Percentiles rank a stretch among this genome's conserved stretches.
Conservation (phyloP, 2,888 invertebrate species). For the Drosophila atripex region DNA sequence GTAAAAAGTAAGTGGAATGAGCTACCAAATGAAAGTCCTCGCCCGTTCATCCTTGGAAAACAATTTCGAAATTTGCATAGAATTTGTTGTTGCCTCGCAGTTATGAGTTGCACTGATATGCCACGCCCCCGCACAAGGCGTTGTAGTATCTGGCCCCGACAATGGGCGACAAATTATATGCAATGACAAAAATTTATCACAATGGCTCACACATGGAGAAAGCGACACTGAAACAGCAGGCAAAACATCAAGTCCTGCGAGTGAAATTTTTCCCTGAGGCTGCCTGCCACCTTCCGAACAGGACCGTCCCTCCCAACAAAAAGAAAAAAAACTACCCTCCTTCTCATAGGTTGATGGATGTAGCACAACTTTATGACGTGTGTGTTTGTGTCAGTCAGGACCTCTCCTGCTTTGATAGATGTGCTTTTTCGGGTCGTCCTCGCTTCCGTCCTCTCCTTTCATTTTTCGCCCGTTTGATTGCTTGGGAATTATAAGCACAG, state of each 20-base stretch:
- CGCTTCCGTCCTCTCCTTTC: not conserved
- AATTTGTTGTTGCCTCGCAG: conserved; percentile 21
- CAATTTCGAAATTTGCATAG: conserved; percentile 42
- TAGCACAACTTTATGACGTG: conserved; percentile 66
- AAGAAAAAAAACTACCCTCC: conserved; percentile 3
- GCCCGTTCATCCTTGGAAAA: conserved; percentile 17
- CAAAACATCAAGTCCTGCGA: conserved; percentile 61
- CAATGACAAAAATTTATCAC: conserved; percentile 58
- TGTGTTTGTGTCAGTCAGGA: conserved; percentile 30
- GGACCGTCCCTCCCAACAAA: not conserved
- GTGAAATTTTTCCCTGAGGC: conserved; percentile 57
- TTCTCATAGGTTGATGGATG: conserved; percentile 58
- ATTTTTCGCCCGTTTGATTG: conserved; percentile 10
- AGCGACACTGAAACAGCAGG: conserved; percentile 48
- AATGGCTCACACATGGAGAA: conserved; percentile 17
- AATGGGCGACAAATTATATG: conserved; percentile 76
- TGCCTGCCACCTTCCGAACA: conserved; percentile 4
- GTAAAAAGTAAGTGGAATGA: conserved; percentile 53
- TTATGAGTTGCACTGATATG: conserved; percentile 42
- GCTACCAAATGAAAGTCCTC: conserved; percentile 37
- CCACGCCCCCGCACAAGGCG: conserved; percentile 6
- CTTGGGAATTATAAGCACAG: conserved; percentile 34
- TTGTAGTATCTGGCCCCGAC: conserved; percentile 30
- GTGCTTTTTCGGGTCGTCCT: conserved; percentile 23
- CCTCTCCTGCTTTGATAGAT: conserved; percentile 40